phyloP scores from a whole-genome alignment of 2,888 invertebrate genomes.

The Venusia cambrica region DNA sequence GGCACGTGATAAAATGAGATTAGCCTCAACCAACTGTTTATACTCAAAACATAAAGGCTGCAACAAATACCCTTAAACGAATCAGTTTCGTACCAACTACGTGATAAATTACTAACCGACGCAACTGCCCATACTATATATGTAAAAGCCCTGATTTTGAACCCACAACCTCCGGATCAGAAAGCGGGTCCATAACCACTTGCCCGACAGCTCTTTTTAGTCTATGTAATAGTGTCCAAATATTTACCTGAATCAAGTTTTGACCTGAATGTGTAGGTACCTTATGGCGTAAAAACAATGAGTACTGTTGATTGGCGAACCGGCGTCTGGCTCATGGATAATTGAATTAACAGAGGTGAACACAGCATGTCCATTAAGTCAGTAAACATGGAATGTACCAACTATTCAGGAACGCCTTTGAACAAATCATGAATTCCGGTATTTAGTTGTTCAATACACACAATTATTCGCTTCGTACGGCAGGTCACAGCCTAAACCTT shows the following conservation, averaged over 20 bases:
- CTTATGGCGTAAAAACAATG: conserved; percentile 60
- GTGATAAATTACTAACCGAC: no score
- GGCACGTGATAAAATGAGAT: conserved; percentile 13
- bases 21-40: conserved; percentile 7
- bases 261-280: conserved; percentile 38
- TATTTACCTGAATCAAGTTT: conserved; percentile 18
- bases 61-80: no score
- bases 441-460: no score
- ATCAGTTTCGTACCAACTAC: no score
- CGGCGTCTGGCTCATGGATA: conserved; percentile 51
- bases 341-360: conserved; percentile 70
- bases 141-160: no score
- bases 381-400: conserved; percentile 44
- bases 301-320: conserved; percentile 55
- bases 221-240: conserved; percentile 13
- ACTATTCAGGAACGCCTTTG: conserved; percentile 27
- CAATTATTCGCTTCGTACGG: no score
- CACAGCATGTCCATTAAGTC: conserved; percentile 71
- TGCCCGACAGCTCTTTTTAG: no score
- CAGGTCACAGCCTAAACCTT: no score
- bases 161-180: no score
- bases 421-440: not conserved
- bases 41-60: conserved; percentile 9
- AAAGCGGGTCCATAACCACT: no score
- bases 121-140: no score